Evolutionary conservation across 1,140 invertebrate species (phyloP).

Genomic region (Aphelinus certus): DNA sequence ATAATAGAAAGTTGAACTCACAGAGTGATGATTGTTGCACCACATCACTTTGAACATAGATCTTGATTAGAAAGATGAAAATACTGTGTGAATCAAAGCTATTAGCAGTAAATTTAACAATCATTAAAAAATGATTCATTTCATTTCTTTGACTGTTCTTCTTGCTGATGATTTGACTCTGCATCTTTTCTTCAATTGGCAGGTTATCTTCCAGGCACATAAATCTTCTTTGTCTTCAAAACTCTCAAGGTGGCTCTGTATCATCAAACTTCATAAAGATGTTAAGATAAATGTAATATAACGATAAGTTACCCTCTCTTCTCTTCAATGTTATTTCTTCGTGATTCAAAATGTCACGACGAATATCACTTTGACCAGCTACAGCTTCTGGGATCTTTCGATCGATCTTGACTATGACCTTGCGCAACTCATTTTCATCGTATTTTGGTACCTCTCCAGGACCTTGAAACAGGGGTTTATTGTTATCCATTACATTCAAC

Average conservation of each 20-base stretch:
- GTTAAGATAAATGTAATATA: neutral
- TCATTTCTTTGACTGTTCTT: too few species aligned
- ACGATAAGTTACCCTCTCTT: conserved; percentile 33
- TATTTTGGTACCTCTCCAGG: conserved; percentile 13
- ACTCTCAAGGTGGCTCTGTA: neutral
- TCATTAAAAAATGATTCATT: too few species aligned
- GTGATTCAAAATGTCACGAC: conserved; percentile 16
- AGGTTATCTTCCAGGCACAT: too few species aligned
- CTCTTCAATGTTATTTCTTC: conserved; percentile 33
- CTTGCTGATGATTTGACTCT: too few species aligned
- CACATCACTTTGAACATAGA: too few species aligned
- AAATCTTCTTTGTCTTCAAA: too few species aligned
- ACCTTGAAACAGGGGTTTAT: conserved; percentile 16
- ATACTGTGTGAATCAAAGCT: too few species aligned
- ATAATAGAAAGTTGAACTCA: too few species aligned
- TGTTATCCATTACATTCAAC: neutral
- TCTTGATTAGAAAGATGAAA: too few species aligned
- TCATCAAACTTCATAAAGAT: neutral
- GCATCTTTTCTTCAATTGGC: too few species aligned
- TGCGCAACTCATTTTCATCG: conserved; percentile 7
- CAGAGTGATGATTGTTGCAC: too few species aligned
- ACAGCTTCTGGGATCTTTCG: conserved; percentile 22
- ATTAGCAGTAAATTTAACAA: too few species aligned
- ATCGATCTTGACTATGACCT: conserved; percentile 28
- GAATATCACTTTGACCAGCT: conserved; percentile 23